Percentiles rank a stretch among this genome's conserved stretches.
Conservation (phyloP, 2,888 invertebrate genomes). For the Heliothis peltigera region DNA sequence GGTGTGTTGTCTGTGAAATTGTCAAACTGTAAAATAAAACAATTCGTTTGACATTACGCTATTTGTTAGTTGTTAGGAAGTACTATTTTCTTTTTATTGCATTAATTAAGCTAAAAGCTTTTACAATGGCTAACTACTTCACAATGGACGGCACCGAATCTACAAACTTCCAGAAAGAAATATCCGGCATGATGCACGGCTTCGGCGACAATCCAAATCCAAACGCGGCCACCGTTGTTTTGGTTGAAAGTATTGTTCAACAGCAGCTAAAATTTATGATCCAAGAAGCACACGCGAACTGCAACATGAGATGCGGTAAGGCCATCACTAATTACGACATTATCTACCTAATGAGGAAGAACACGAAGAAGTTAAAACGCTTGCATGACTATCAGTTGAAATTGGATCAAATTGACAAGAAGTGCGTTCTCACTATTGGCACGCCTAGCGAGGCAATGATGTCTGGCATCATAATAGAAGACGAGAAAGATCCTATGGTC, state of each 20-base stretch:
- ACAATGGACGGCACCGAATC: constrained; percentile 78
- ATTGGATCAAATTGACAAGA: constrained; percentile 86
- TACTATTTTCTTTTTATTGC: neutral
- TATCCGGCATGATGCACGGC: constrained; percentile 97
- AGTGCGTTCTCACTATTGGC: constrained; percentile 66
- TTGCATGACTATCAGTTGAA: constrained; percentile 93
- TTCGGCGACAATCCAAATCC: constrained; percentile 97
- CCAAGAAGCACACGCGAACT: constrained; percentile 93
- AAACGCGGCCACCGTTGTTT: constrained; percentile 94
- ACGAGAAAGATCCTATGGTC: constrained; percentile 87
- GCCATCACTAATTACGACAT: constrained; percentile 91
- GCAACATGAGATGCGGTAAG: constrained; percentile 91
- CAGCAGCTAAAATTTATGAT: constrained; percentile 94
- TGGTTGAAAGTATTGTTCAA: constrained; percentile 95
- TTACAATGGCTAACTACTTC: constrained; percentile 82
- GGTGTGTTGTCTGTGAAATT: no score
- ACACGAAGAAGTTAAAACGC: constrained; percentile 93
- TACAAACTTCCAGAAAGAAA: constrained; percentile 91
- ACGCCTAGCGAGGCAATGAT: constrained; percentile 71
- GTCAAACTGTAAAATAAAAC: no score
- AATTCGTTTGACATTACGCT: constrained; percentile 7
- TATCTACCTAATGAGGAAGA: constrained; percentile 95
- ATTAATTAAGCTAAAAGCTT: neutral
- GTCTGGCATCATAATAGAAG: constrained; percentile 80
- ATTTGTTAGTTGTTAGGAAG: neutral